phyloP scores from a whole-genome alignment of 2,113 vertebrate species.

The Montifringilla adamsi region DNA sequence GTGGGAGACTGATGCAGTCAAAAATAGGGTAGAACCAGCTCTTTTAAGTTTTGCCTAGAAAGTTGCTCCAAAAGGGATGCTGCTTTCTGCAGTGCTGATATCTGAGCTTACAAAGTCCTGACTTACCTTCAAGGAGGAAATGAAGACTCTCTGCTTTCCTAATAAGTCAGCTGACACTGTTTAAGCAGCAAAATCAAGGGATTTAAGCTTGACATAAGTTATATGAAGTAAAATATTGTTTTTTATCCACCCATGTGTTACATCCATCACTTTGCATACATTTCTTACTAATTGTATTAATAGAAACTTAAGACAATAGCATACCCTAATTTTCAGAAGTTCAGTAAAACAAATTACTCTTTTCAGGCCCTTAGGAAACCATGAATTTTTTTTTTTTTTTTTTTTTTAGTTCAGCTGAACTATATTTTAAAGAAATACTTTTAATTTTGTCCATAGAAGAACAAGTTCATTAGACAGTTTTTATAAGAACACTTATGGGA shows the following conservation, averaged over 20 bases:
- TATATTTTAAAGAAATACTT: neutral
- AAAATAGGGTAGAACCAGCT: neutral
- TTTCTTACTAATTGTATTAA: neutral
- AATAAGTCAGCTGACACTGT: neutral
- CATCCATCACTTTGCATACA: neutral
- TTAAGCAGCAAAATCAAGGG: neutral
- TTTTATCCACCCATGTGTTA: neutral
- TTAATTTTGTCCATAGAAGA: neutral
- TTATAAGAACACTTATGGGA: neutral
- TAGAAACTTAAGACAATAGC: neutral
- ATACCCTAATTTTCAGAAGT: neutral
- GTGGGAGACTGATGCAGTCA: neutral
- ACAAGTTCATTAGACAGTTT: neutral
- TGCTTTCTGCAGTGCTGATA: neutral
- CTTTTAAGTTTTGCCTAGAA: neutral
- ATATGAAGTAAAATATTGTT: neutral
- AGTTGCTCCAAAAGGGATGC: neutral
- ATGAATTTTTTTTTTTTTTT: neutral
- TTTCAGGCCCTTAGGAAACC: neutral
- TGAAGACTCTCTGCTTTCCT: neutral
- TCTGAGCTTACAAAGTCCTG: neutral
- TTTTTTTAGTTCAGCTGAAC: neutral
- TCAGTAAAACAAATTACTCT: neutral
- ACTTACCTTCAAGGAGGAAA: neutral
- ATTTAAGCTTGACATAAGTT: neutral